Percentiles rank a stretch among this genome's conserved stretches.
These are phyloP conservation scores for Chrysopilus asiliformis DNA, from an alignment of 2,888 invertebrate species.

Conservation along the genomic window DNA sequence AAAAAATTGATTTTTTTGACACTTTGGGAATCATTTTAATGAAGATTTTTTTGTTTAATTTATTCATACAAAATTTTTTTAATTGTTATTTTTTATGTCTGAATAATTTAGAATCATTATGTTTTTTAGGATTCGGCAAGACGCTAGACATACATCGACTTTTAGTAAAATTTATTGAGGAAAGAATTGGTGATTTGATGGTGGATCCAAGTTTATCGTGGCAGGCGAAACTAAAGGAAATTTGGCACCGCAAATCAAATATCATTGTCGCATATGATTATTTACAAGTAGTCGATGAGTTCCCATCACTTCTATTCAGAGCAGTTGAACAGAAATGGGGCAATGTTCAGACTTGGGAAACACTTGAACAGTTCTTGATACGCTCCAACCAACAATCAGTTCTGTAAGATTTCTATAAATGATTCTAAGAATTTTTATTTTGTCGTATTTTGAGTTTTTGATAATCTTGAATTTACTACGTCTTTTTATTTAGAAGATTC, in stretches of 20 bases:
- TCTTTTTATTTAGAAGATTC: not conserved
- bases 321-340: constrained; percentile 54
- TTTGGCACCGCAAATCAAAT: constrained; percentile 39
- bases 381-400: constrained; percentile 24
- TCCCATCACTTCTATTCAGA: constrained; percentile 38
- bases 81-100: no score
- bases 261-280: constrained; percentile 43
- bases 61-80: no score
- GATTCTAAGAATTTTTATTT: not conserved
- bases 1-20: no score
- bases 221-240: constrained; percentile 36
- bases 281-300: constrained; percentile 27
- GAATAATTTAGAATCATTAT: no score
- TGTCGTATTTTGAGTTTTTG: no score
- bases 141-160: constrained; percentile 37
- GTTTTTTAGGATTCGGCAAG: constrained; percentile 5
- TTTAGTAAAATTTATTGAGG: constrained; percentile 39
- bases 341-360: constrained; percentile 42
- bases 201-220: constrained; percentile 40
- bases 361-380: constrained; percentile 41
- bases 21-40: no score
- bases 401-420: constrained; percentile 26
- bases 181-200: constrained; percentile 40
- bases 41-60: no score
- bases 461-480: no score